Conservation (phyloP, 2,797 vertebrate genomes). For the Rhynchotus rufescens region DNA sequence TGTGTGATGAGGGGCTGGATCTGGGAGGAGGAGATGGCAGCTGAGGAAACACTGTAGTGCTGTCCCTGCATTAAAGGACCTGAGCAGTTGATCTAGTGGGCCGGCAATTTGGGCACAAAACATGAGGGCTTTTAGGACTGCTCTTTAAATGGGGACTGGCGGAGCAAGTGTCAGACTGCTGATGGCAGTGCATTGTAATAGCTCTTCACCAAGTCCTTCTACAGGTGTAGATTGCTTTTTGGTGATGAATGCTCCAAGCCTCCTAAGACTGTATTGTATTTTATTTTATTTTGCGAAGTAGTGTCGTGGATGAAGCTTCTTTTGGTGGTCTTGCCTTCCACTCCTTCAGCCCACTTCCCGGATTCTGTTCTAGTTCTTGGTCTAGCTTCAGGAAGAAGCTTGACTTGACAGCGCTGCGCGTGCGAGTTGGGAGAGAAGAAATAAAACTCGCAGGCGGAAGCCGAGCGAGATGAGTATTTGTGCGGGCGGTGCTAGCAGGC, state of each 20-base stretch:
- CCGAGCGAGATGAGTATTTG: not conserved
- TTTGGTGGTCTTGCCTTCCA: not conserved
- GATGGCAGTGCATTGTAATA: not conserved
- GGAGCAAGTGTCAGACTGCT: not conserved
- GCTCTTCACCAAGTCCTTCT: not conserved
- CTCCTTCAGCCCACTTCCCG: not conserved
- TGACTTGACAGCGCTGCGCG: not conserved
- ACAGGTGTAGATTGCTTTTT: not conserved
- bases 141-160: not conserved
- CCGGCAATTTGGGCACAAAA: not conserved
- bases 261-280: not conserved
- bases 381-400: not conserved
- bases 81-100: not conserved
- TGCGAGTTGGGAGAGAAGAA: not conserved
- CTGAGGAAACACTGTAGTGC: not conserved
- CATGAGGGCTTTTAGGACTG: not conserved
- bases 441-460: not conserved
- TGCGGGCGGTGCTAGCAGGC: not conserved
- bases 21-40: rapidly evolving
- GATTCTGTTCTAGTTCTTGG: not conserved
- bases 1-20: not conserved
- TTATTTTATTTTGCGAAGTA: not conserved
- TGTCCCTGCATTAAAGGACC: not conserved
- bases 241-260: rapidly evolving
- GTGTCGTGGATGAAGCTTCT: not conserved